Conservation (phyloP, 2,797 vertebrate genomes). For the Enteromius viviparus region DNA sequence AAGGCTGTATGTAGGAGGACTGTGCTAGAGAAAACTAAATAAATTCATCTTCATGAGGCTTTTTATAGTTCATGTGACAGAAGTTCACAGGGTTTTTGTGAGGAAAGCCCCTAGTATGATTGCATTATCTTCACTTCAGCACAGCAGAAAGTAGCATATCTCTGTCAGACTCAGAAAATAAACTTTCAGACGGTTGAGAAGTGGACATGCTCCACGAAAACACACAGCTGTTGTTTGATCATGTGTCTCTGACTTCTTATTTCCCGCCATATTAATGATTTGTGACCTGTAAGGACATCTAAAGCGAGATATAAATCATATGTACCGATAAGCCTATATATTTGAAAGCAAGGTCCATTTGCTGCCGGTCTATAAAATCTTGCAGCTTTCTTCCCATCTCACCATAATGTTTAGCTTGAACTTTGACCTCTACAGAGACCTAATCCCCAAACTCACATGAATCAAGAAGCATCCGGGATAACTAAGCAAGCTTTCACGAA, state of each 20-base stretch:
- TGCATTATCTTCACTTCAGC: conserved; percentile 46
- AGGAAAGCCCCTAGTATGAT: conserved; percentile 9
- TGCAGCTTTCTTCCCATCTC: conserved; percentile 8
- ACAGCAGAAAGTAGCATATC: conserved; percentile 23
- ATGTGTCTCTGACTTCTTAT: not conserved
- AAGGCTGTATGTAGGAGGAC: not conserved
- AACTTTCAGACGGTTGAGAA: not conserved
- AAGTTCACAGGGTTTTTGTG: conserved; percentile 14
- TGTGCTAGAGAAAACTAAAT: not conserved
- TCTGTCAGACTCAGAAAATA: conserved; percentile 7
- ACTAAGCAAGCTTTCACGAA: conserved; percentile 2
- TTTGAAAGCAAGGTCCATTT: conserved; percentile 9
- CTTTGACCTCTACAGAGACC: conserved; percentile 38
- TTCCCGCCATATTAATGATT: not conserved
- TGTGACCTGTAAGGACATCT: not conserved
- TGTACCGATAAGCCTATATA: not conserved
- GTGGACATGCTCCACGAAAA: not conserved
- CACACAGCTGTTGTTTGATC: not conserved
- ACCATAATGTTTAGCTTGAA: conserved; percentile 50
- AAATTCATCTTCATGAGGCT: not conserved
- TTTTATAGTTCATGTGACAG: conserved; percentile 42
- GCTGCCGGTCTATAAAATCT: not conserved
- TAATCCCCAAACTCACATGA: conserved; percentile 36
- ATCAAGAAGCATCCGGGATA: conserved; percentile 15
- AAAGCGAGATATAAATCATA: not conserved